Evolutionary conservation across 1,140 invertebrate species (phyloP).

Genomic region (Mactra quadrangularis): DNA sequence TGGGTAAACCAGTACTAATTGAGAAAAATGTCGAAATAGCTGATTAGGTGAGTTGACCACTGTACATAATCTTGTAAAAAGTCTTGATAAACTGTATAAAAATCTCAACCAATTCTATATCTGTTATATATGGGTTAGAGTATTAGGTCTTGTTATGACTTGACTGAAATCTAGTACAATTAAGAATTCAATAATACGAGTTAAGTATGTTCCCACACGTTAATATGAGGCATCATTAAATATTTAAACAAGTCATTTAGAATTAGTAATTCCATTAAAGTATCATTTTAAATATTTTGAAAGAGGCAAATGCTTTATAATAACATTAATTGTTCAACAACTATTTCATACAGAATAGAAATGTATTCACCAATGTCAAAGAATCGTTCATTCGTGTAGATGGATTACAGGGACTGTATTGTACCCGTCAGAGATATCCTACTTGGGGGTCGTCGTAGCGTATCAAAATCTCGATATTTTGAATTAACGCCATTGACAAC

Average conservation of each 20-base stretch:
- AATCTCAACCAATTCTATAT: no score
- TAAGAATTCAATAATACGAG: no score
- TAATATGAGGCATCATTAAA: background rate
- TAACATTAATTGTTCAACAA: constrained; percentile 38
- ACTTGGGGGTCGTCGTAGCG: constrained; percentile 26
- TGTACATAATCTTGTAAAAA: no score
- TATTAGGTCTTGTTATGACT: no score
- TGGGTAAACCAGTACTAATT: no score
- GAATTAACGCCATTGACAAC: constrained; percentile 8
- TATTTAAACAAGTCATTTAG: constrained; percentile 12
- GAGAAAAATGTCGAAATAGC: no score
- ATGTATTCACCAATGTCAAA: constrained; percentile 6
- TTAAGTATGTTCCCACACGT: background rate
- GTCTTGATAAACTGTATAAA: no score
- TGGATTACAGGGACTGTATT: background rate
- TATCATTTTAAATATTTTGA: constrained; percentile 48
- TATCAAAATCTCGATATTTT: constrained; percentile 4
- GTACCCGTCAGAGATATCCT: background rate
- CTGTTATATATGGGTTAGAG: no score
- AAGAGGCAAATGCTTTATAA: constrained; percentile 41
- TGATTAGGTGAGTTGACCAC: no score
- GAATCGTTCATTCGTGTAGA: background rate
- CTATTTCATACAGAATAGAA: constrained; percentile 10
- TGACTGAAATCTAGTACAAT: no score
- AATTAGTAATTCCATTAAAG: constrained; percentile 41